Percentiles rank a stretch among this genome's conserved stretches.
Conservation (phyloP, 2,888 invertebrate species). For the Drosophila mayaguana region DNA sequence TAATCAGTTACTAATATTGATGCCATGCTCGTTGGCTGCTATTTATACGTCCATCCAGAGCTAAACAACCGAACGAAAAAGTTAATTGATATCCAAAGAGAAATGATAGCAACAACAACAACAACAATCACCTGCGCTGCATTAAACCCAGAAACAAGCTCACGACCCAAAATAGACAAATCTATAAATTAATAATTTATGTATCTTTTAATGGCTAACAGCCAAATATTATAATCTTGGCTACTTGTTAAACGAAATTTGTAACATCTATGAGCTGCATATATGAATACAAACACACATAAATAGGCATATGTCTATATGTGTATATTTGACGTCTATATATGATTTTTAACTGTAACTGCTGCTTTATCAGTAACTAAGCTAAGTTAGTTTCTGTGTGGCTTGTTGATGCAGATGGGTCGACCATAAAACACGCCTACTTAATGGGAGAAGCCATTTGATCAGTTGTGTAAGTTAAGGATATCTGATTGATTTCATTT, state of each 20-base stretch:
- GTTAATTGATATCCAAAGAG: constrained; percentile 36
- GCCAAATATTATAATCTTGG: constrained; percentile 1
- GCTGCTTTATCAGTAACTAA: not conserved
- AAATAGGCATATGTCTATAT: too few relatives aligned
- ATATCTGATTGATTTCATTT: not conserved
- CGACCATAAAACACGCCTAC: constrained; percentile 1
- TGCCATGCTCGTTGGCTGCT: constrained; percentile 42
- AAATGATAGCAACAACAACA: constrained; percentile 37
- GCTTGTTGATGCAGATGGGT: not conserved
- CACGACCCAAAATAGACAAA: constrained; percentile 33
- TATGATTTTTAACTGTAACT: not conserved
- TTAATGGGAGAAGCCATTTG: too few relatives aligned
- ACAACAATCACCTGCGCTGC: constrained; percentile 17
- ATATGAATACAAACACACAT: not conserved
- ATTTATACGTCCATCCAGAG: constrained; percentile 54
- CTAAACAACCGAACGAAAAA: constrained; percentile 9
- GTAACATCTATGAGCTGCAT: constrained; percentile 15
- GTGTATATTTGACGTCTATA: not conserved
- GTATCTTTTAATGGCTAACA: constrained; percentile 9
- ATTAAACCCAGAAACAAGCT: constrained; percentile 31
- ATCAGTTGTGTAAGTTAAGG: not conserved
- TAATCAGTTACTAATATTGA: constrained; percentile 60
- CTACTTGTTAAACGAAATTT: constrained; percentile 7
- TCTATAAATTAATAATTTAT: constrained; percentile 29
- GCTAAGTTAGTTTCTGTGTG: not conserved